phyloP scores from a whole-genome alignment of 2,113 vertebrate genomes.

The Bostrychus sinensis region DNA sequence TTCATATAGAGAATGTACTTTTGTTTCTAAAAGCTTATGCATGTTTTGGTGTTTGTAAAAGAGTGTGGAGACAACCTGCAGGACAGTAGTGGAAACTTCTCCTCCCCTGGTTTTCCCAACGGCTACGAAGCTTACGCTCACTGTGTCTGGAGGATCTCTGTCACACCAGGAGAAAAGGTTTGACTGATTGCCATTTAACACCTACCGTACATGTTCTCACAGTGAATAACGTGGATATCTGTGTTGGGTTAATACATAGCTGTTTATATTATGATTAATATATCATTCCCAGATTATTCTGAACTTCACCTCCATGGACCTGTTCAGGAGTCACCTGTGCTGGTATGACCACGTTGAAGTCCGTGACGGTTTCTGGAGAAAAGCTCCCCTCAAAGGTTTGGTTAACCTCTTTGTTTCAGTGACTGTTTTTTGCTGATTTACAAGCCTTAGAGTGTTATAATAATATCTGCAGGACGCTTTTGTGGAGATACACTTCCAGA shows the following conservation, averaged over 20 bases:
- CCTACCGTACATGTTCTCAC: too few species aligned
- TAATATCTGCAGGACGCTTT: slow-evolving; percentile 85
- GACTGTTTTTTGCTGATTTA: not conserved
- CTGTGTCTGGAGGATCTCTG: slow-evolving; percentile 97
- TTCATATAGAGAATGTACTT: slow-evolving; percentile 19
- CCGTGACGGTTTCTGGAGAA: slow-evolving; percentile 97
- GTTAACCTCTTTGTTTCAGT: not conserved
- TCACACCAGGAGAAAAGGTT: slow-evolving; percentile 98
- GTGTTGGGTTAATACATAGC: not conserved
- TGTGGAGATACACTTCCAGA: slow-evolving; percentile 94
- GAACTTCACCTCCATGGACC: slow-evolving; percentile 97
- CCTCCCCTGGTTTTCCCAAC: slow-evolving; percentile 96
- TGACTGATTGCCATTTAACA: not conserved
- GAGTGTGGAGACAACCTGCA: slow-evolving; percentile 96
- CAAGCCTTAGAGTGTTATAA: slow-evolving; percentile 4
- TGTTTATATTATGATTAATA: slow-evolving; percentile 18
- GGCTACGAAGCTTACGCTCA: slow-evolving; percentile 97
- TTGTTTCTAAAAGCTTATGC: slow-evolving; percentile 14
- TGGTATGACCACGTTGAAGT: slow-evolving; percentile 99
- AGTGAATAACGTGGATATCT: too few species aligned
- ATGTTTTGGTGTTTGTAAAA: slow-evolving; percentile 65
- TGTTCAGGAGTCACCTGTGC: slow-evolving; percentile 96
- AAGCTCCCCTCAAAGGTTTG: slow-evolving; percentile 92
- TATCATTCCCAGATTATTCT: slow-evolving; percentile 88
- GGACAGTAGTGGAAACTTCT: slow-evolving; percentile 96